Base-by-base conservation (phyloP, 2,797 vertebrate genomes). In the Mallotus villosus region DNA sequence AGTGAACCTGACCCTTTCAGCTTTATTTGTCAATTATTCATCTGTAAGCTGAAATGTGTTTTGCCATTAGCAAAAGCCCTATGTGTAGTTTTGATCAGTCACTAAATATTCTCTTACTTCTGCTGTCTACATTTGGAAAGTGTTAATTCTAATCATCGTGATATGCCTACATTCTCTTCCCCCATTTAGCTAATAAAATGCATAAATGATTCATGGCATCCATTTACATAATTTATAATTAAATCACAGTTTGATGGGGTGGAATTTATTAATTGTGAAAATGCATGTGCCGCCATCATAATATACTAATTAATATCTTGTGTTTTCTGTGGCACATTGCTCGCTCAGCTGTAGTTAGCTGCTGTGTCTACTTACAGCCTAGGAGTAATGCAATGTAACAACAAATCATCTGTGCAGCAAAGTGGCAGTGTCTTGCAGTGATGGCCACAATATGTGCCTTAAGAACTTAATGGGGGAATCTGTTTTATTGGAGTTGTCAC, bases 211-310 rank as follows among this genome's bases (percentile, higher is more conserved):
- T 94, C 93, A 95, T 94, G 87, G 89, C 91, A 89, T 80, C 81
- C 89, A 91, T 93, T 94, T 94, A 92, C 92, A 95, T 94, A 95
- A 95, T 95, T 93, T 89, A 94, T 95, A 94, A 96, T 95, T 95
- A 95, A 95, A 95, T 95, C 92, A 93, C 90, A 90, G 90, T 71
- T 86, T 86, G 91, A 93, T 92, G 93, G 87, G 89, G 88, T 91
- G 94, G 94, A 95, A 95, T 94, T 92, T 94, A 95, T 95, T 94
- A 92, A 90, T 92, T 92, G 94, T 94, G 94, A 96, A 95, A 91
- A 93, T 89, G 91, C 91, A 91, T 89, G 91, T 92, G 92, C 92
- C 85, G 89, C 84, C 85, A 90, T 93, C 84, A 88, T 89, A 88
- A 93, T 94, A 85, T 77, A 93, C 90, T 93, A 94, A 96, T 95